phyloP scores from a whole-genome alignment of 1,140 invertebrate genomes.

The Triops cancriformis region DNA sequence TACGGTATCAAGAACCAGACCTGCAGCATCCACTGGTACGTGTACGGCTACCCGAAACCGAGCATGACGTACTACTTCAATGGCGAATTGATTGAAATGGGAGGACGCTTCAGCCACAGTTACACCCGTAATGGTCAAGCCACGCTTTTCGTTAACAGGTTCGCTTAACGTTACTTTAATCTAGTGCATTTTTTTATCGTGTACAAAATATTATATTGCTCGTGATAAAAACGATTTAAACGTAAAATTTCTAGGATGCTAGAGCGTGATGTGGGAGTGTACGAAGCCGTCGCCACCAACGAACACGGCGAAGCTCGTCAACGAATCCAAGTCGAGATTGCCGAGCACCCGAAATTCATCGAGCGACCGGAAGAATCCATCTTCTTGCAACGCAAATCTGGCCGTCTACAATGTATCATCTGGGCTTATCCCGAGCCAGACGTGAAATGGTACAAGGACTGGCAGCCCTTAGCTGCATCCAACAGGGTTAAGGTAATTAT shows the following conservation, averaged over 20 bases:
- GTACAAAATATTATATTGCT: too few relatives aligned
- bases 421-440: conserved; percentile 85
- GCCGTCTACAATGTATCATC: conserved; percentile 71
- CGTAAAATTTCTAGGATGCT: conserved; percentile 55
- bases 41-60: conserved; percentile 86
- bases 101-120: conserved; percentile 65
- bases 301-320: conserved; percentile 79
- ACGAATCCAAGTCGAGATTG: conserved; percentile 70
- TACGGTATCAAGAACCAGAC: conserved; percentile 84
- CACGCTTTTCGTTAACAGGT: conserved; percentile 23
- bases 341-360: conserved; percentile 85
- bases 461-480: conserved; percentile 75
- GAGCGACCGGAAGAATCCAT: conserved; percentile 72
- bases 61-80: conserved; percentile 82
- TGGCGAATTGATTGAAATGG: conserved; percentile 67
- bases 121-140: conserved; percentile 83
- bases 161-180: neutral
- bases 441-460: conserved; percentile 96
- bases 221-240: conserved; percentile 19
- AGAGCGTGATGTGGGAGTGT: conserved; percentile 82
- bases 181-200: too few relatives aligned
- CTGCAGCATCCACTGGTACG: conserved; percentile 78
- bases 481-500: conserved; percentile 61
- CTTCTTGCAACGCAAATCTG: conserved; percentile 61
- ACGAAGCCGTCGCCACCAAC: conserved; percentile 86